These are phyloP conservation scores for Oligia fasciuncula DNA, from an alignment of 2,888 invertebrate species.

Conservation along the genomic window DNA sequence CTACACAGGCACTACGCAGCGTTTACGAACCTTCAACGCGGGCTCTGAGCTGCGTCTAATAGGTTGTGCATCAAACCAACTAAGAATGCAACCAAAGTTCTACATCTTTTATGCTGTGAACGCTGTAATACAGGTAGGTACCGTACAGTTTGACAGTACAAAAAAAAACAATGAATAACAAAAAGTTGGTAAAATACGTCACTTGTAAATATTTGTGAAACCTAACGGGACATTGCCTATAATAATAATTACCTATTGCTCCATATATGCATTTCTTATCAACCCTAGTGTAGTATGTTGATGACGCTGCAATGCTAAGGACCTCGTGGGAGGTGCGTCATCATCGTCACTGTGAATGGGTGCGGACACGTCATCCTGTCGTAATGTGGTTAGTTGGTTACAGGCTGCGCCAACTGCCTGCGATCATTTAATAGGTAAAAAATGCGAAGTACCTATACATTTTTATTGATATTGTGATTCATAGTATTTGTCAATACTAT, in stretches of 20 bases:
- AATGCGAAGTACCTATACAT: background rate
- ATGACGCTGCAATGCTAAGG: conserved; percentile 33
- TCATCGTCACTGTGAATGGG: conserved; percentile 64
- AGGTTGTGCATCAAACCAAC: background rate
- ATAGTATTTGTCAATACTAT: too few species aligned
- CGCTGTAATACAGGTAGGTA: background rate
- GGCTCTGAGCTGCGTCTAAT: too few species aligned
- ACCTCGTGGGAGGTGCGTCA: conserved; percentile 66
- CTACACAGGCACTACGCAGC: background rate
- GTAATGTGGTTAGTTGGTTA: conserved; percentile 49
- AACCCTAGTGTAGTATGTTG: conserved; percentile 6
- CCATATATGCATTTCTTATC: conserved; percentile 31
- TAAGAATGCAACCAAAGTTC: background rate
- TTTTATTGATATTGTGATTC: background rate
- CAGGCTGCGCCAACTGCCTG: conserved; percentile 4
- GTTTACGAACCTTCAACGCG: background rate
- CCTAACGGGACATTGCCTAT: conserved; percentile 15
- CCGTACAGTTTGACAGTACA: background rate
- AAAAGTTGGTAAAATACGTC: conserved; percentile 19
- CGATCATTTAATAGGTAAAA: conserved; percentile 2
- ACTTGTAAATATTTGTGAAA: conserved; percentile 28
- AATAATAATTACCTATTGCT: conserved; percentile 23
- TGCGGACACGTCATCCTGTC: conserved; percentile 64
- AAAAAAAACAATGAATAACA: conserved; percentile 5
- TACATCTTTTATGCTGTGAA: background rate